Conservation (phyloP, 1,140 invertebrate genomes). For the Bombus cullumanus region DNA sequence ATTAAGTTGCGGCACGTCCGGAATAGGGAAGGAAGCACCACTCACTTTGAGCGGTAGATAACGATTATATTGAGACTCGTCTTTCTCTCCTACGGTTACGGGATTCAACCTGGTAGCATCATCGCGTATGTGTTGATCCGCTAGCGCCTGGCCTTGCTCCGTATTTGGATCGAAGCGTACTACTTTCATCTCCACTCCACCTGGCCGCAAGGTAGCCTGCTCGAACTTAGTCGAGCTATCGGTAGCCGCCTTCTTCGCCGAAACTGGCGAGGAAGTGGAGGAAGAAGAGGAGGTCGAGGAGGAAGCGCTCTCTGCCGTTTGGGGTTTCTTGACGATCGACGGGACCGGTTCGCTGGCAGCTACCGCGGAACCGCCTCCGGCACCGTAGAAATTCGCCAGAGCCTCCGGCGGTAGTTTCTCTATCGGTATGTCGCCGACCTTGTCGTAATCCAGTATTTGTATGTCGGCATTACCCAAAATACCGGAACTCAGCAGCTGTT, state of each 20-base stretch:
- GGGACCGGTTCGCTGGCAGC: slow-evolving; percentile 88
- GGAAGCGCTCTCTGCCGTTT: slow-evolving; percentile 48
- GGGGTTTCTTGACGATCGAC: slow-evolving; percentile 84
- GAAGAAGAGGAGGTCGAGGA: slow-evolving; percentile 26
- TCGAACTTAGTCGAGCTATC: slow-evolving; percentile 79
- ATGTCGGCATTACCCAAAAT: slow-evolving; percentile 94
- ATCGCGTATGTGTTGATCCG: slow-evolving; percentile 88
- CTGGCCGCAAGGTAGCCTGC: slow-evolving; percentile 82
- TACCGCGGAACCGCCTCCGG: slow-evolving; percentile 86
- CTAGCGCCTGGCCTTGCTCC: slow-evolving; percentile 87
- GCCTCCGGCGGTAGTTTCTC: slow-evolving; percentile 93
- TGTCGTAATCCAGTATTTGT: slow-evolving; percentile 92
- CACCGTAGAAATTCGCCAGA: slow-evolving; percentile 91
- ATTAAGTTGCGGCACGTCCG: slow-evolving; percentile 88
- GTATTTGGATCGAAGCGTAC: slow-evolving; percentile 90
- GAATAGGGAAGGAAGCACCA: slow-evolving; percentile 92
- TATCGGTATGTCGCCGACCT: slow-evolving; percentile 92
- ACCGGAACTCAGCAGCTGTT: slow-evolving; percentile 92
- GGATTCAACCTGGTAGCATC: slow-evolving; percentile 89
- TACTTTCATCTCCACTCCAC: slow-evolving; percentile 92
- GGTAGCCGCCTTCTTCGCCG: slow-evolving; percentile 75
- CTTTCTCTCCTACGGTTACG: slow-evolving; percentile 86
- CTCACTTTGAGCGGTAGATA: slow-evolving; percentile 92
- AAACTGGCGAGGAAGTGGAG: slow-evolving; percentile 61
- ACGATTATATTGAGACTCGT: slow-evolving; percentile 88